These are phyloP conservation scores for Cataglyphis rosenhaueri DNA, from an alignment of 2,888 invertebrate genomes.

Conservation along the genomic window DNA sequence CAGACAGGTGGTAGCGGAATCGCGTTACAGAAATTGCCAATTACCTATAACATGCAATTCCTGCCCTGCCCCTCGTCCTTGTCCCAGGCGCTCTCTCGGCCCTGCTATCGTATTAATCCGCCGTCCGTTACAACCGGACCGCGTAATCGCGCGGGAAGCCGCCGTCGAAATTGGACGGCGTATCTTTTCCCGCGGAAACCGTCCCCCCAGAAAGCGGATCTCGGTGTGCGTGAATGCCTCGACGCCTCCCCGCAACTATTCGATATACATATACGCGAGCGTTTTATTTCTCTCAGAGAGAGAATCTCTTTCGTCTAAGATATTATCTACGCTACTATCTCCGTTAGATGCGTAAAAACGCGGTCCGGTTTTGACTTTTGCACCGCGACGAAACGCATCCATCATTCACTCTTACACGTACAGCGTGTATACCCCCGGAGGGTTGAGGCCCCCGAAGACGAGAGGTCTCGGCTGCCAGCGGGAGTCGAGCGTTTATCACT, in stretches of 20 bases:
- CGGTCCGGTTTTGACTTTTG: constrained; percentile 58
- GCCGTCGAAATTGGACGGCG: constrained; percentile 37
- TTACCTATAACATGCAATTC: constrained; percentile 82
- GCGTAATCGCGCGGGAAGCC: constrained; percentile 51
- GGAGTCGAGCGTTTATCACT: constrained; percentile 66
- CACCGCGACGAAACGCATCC: constrained; percentile 53
- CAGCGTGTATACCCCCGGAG: constrained; percentile 1
- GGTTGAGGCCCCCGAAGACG: constrained; percentile 31
- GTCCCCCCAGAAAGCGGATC: constrained; percentile 20
- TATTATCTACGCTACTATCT: neutral
- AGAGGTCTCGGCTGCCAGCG: constrained; percentile 57
- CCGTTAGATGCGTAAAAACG: constrained; percentile 1
- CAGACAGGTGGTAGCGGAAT: constrained; percentile 76
- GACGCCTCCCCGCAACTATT: neutral
- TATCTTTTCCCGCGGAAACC: constrained; percentile 25
- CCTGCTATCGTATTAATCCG: constrained; percentile 78
- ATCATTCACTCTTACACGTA: constrained; percentile 61
- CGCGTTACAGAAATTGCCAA: constrained; percentile 82
- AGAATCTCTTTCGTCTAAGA: neutral
- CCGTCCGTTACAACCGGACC: constrained; percentile 44
- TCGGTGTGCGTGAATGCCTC: neutral
- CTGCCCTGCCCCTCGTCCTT: constrained; percentile 59
- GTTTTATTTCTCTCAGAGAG: too few species aligned
- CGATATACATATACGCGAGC: neutral
- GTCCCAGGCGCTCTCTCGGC: constrained; percentile 37